A percentile compares a stretch with the other conserved stretches of the same genome.
Evolutionary conservation across 2,888 invertebrate genomes (phyloP).

Genomic region (Metacarcinus magister): DNA sequence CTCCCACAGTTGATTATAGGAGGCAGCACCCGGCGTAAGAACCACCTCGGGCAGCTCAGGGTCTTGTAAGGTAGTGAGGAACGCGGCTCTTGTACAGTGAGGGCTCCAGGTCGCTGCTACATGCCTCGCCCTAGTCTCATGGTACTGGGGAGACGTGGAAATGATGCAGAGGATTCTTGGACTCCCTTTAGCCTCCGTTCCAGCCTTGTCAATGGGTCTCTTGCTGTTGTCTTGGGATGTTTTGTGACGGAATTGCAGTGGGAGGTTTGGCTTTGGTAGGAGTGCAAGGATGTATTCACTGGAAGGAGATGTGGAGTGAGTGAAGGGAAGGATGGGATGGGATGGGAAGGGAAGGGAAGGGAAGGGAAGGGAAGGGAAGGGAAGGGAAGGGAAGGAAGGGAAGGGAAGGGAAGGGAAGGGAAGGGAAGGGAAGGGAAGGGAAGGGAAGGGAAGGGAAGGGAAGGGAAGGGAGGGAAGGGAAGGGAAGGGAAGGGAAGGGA

Average conservation of each 20-base stretch:
- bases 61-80: constrained; percentile 75
- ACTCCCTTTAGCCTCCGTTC: neutral
- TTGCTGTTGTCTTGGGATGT: neutral
- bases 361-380: neutral
- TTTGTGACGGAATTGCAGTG: constrained; percentile 16
- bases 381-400: neutral
- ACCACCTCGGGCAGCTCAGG: constrained; percentile 63
- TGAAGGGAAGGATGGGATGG: neutral
- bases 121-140: constrained; percentile 76
- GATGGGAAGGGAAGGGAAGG: neutral
- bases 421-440: neutral
- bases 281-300: constrained; percentile 57
- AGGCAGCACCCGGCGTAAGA: constrained; percentile 69
- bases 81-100: constrained; percentile 77
- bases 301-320: constrained; percentile 11
- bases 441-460: neutral
- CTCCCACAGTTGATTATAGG: constrained; percentile 79
- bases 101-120: constrained; percentile 81
- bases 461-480: neutral
- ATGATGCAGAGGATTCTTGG: constrained; percentile 80
- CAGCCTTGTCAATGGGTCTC: neutral
- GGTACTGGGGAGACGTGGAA: constrained; percentile 79
- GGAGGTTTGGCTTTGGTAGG: constrained; percentile 6
- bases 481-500: neutral
- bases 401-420: neutral